A percentile compares a stretch with the other conserved stretches of the same genome.
Evolutionary conservation across 2,888 invertebrate species (phyloP).

Genomic region (Cerastis leucographa): DNA sequence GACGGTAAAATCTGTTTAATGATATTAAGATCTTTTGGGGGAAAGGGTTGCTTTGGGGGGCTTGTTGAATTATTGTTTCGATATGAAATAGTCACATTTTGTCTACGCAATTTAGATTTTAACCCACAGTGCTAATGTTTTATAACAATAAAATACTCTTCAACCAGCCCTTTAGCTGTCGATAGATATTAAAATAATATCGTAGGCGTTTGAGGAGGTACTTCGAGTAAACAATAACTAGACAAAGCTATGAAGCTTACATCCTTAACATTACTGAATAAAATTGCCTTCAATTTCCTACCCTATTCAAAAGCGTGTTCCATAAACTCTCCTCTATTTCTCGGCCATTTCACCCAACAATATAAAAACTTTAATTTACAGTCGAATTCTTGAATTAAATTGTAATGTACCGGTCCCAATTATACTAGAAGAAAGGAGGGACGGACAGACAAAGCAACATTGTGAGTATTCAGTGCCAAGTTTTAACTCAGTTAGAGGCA

Average conservation of each 20-base stretch:
- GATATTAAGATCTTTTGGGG: constrained; percentile 54
- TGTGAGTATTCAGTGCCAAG: constrained; percentile 67
- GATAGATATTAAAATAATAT: background rate
- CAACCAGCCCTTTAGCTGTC: background rate
- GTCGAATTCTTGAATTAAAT: constrained; percentile 67
- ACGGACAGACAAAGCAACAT: constrained; percentile 73
- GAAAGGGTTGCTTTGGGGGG: constrained; percentile 20
- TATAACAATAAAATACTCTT: background rate
- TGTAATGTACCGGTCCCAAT: constrained; percentile 71
- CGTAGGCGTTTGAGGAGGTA: background rate
- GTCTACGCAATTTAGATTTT: background rate
- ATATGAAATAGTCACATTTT: constrained; percentile 7
- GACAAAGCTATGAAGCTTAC: background rate
- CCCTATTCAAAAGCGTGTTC: constrained; percentile 2
- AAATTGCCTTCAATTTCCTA: constrained; percentile 10
- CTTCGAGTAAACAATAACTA: constrained; percentile 13
- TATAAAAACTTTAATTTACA: constrained; percentile 57
- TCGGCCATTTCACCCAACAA: constrained; percentile 42
- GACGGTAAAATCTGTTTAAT: constrained; percentile 55
- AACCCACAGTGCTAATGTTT: background rate
- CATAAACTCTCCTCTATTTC: constrained; percentile 14
- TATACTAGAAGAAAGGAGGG: constrained; percentile 66
- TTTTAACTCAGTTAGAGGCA: constrained; percentile 74
- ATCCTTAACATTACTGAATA: background rate
- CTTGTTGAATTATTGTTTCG: constrained; percentile 22